Base-by-base conservation (phyloP, 2,113 vertebrate genomes). In the Odobenus rosmarus region DNA sequence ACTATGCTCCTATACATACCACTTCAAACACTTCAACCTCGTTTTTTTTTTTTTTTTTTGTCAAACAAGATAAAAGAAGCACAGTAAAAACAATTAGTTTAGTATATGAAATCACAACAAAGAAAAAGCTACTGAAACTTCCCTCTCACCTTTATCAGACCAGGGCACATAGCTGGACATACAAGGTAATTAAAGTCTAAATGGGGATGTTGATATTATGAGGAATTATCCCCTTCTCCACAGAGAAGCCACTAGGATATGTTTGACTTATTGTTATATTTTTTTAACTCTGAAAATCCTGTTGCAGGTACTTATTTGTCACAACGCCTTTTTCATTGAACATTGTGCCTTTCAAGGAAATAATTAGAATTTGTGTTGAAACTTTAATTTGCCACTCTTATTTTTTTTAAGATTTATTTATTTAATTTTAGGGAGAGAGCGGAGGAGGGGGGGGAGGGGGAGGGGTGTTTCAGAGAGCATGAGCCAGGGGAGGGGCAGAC, bases 101-200 rank as follows among this genome's bases (percentile, higher is more conserved):
- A 93, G 81, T 87, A 39, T 19, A 81, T 55, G 21, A 94, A 74
- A 79, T 79, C 2, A 3, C 21, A 87, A 14, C 53, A 61, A 95
- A 31, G 16, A 39, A 67, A 93, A 93, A 81, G 51, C 3, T 53
- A 49, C 24, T 14, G 39, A 57, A 59, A 19, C 9, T 36, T 28
- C 15, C 42, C 16, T 87, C 36, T 62, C 42, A 85, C 79, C 28
- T 94, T 89, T 87, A 80, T 79, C 81, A 88, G 62, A 51, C 28
- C 62, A n/a, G 39, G 49, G 67, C 46, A 14, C 72, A 53, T 16
- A 71, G 59, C 49, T 95, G 16, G 33, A 85, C 67, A 21, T 79
- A 26, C 72, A 91, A 74, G 10, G 26, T 76, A 88, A 85, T 96
- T 96, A 95, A 67, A 89, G 81, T 62, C 89, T 91, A 77, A 97